phyloP scores from a whole-genome alignment of 2,888 invertebrate species.

The Oscheius sp. region DNA sequence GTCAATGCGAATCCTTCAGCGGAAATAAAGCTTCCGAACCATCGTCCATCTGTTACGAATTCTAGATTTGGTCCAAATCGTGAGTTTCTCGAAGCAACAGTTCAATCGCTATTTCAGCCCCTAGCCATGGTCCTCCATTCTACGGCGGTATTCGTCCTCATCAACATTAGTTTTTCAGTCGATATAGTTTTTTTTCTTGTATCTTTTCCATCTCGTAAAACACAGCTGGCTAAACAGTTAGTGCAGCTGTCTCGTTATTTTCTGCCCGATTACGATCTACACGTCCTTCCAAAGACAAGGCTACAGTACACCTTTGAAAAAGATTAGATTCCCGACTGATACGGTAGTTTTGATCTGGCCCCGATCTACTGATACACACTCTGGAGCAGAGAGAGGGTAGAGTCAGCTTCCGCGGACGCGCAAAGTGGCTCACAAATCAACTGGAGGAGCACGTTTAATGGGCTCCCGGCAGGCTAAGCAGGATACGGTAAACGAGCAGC shows the following conservation, averaged over 20 bases:
- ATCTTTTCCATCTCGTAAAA: slow-evolving; percentile 5
- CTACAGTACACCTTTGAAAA: background rate
- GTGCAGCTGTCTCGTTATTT: slow-evolving; percentile 35
- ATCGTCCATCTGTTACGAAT: background rate
- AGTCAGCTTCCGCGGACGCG: slow-evolving; percentile 31
- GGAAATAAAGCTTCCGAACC: no score
- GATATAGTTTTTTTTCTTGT: no score
- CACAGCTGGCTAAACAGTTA: slow-evolving; percentile 35
- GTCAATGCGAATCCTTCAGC: no score
- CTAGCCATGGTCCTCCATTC: background rate
- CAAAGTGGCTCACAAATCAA: slow-evolving; percentile 36
- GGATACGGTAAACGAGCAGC: slow-evolving; percentile 12
- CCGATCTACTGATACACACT: no score
- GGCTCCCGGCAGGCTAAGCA: slow-evolving; percentile 3
- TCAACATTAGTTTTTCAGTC: background rate
- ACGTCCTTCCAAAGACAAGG: slow-evolving; percentile 7
- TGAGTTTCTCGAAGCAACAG: background rate
- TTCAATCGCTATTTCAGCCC: background rate
- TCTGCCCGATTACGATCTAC: slow-evolving; percentile 16
- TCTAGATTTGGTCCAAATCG: background rate
- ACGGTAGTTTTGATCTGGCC: no score
- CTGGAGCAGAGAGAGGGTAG: background rate
- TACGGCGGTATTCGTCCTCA: background rate
- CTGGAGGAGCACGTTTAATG: slow-evolving; percentile 32
- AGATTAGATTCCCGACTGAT: no score